A percentile compares a stretch with the other conserved stretches of the same genome.
Conservation (phyloP, 2,888 invertebrate genomes). For the Callimorpha dominula region DNA sequence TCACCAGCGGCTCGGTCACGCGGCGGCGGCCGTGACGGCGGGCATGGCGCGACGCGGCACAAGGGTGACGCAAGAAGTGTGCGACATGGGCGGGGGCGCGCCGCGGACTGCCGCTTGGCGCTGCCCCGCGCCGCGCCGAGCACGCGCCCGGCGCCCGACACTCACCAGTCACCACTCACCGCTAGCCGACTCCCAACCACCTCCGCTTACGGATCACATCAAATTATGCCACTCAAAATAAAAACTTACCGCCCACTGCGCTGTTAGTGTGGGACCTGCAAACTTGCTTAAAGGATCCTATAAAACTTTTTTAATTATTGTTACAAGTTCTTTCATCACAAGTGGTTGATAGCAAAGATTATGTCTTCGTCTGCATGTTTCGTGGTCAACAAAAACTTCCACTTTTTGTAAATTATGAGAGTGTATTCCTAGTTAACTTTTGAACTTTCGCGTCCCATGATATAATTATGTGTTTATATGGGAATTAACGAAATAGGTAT, state of each 20-base stretch:
- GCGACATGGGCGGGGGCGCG: slow-evolving; percentile 38
- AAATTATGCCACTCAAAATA: slow-evolving; percentile 14
- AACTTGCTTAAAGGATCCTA: slow-evolving; percentile 17
- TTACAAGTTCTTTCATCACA: slow-evolving; percentile 8
- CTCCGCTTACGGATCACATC: neutral
- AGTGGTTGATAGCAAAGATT: neutral
- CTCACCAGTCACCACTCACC: neutral
- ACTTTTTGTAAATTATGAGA: neutral
- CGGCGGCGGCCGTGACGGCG: slow-evolving; percentile 37
- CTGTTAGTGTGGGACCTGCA: neutral
- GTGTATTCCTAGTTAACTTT: no score
- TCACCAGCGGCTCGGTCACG: slow-evolving; percentile 20
- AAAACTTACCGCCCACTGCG: neutral
- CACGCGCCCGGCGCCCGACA: neutral
- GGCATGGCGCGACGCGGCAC: slow-evolving; percentile 28
- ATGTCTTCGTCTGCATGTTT: neutral
- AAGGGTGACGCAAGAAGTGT: slow-evolving; percentile 26
- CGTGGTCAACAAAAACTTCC: neutral
- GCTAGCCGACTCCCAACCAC: neutral
- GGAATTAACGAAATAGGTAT: no score
- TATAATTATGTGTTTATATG: no score
- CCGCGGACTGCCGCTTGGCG: slow-evolving; percentile 39
- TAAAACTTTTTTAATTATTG: slow-evolving; percentile 19
- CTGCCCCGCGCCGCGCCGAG: slow-evolving; percentile 19
- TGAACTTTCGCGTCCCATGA: no score